phyloP scores from a whole-genome alignment of 2,888 invertebrate species.

The Dexiosoma caninum region DNA sequence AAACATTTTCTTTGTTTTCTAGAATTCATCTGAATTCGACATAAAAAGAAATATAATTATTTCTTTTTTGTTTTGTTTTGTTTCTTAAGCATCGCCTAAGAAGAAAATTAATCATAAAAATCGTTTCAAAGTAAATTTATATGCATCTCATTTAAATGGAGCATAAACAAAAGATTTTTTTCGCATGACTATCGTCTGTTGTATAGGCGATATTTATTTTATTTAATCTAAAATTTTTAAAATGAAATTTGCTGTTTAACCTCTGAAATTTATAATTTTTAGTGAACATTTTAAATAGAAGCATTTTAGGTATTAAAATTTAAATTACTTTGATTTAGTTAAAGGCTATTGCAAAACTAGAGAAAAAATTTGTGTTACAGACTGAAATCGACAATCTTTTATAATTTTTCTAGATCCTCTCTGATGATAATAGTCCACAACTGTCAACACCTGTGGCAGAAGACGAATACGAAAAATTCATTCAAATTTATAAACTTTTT shows the following conservation, averaged over 20 bases:
- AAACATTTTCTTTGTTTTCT: background rate
- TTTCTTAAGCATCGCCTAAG: background rate
- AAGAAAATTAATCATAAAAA: background rate
- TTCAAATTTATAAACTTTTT: background rate
- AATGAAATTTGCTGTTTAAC: background rate
- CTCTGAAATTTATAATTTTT: constrained; percentile 33
- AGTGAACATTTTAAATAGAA: constrained; percentile 3
- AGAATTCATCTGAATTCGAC: background rate
- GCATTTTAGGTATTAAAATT: background rate
- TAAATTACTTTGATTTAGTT: constrained; percentile 36
- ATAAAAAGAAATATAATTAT: background rate
- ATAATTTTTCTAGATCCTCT: background rate
- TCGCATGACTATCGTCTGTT: background rate
- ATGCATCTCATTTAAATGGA: background rate
- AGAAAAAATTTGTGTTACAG: too few relatives aligned
- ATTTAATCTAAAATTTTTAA: background rate
- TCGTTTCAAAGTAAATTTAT: background rate
- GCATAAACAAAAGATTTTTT: background rate
- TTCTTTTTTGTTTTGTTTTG: too few relatives aligned
- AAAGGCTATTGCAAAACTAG: background rate
- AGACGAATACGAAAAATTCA: constrained; percentile 27
- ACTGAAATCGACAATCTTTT: too few relatives aligned
- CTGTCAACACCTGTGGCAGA: constrained; percentile 52
- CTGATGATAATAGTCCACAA: too few relatives aligned
- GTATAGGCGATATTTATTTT: background rate